A percentile compares a stretch with the other conserved stretches of the same genome.
These are phyloP conservation scores for Chaetodon trifascialis DNA, from an alignment of 2,113 vertebrate species.

Conservation along the genomic window DNA sequence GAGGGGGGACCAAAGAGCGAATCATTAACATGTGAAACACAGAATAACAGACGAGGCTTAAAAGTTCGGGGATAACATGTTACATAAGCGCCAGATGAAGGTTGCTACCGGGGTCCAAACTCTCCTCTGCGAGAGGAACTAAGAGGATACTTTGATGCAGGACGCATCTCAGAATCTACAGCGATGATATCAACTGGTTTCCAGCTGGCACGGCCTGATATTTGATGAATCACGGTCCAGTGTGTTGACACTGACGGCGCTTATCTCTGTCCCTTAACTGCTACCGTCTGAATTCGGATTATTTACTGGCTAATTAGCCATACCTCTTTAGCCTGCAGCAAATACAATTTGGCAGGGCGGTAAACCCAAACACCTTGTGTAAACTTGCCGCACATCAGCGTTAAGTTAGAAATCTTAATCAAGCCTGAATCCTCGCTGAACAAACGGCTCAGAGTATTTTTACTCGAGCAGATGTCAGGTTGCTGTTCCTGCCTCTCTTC, in stretches of 20 bases:
- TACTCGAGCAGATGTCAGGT: conserved; percentile 36
- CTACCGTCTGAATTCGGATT: conserved; percentile 42
- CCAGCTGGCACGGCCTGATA: conserved; percentile 18
- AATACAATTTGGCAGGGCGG: conserved; percentile 17
- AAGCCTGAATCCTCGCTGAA: conserved; percentile 25
- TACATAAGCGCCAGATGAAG: conserved; percentile 35
- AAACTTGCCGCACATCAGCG: not conserved
- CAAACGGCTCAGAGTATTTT: conserved; percentile 34
- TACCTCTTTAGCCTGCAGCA: conserved; percentile 14
- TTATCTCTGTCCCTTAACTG: conserved; percentile 7
- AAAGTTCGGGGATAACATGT: conserved; percentile 6
- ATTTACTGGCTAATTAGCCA: conserved; percentile 52
- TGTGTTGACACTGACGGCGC: not conserved
- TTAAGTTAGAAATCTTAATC: conserved; percentile 28
- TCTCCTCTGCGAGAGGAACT: not conserved
- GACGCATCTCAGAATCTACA: conserved; percentile 17
- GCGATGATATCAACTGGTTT: conserved; percentile 19
- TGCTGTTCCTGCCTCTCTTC: conserved; percentile 14
- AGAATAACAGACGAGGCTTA: not conserved
- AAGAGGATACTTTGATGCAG: conserved; percentile 24
- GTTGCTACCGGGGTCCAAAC: conserved; percentile 12
- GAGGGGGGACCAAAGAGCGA: not conserved
- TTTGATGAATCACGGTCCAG: conserved; percentile 21
- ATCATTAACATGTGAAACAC: conserved; percentile 28
- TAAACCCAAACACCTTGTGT: conserved; percentile 13